Evolutionary conservation across 2,888 invertebrate genomes (phyloP), one percentile per base, ranked within the genome.

Genomic region (Hesperia comma): DNA sequence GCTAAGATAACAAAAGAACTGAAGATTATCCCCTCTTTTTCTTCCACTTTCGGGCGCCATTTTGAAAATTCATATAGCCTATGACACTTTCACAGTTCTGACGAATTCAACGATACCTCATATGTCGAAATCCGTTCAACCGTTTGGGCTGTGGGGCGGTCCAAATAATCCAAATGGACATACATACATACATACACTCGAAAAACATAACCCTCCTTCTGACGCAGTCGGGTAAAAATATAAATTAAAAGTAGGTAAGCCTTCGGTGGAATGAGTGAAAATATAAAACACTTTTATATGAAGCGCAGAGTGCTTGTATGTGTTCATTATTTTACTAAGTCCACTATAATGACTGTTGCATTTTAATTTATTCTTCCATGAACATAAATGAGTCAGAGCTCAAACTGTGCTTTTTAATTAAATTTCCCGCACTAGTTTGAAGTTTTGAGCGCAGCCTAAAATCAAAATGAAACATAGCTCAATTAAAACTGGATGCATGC

Each of bases 401-500:
- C 49, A 63, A 21, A 57, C 32, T 12, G 1, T 33, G 15, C n/a
- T 21, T 51, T 64, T 51, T 57, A 53, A 64, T 57, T 57, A 64
- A 64, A 64, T 58, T 64, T 57, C 55, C 63, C 55, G 17, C 55
- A 46, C 10, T 46, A 63, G 57, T 57, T 63, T 33, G 37, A 63
- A 63, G 56, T 64, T 64, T 51, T 12, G 21, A 64, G 49, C 56
- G 49, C 56, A 63, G 4, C 37, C 17, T 41, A 57, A 40, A 51
- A 40, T 14, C 56, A 37, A 63, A 40, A 57, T 40, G 41, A 64
- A 58, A 64, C 63, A 57, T 57, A 33, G 46, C 63, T 63, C 40
- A 63, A 63, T 63, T 57, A 63, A 57, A 57, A 63, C 49, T 63
- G 37, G 49, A 63, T 63, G 63, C 63, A 63, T 51, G 49, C 57